These are phyloP conservation scores for Cranoglanis bouderius DNA, from an alignment of 2,113 vertebrate genomes.

Conservation along the genomic window DNA sequence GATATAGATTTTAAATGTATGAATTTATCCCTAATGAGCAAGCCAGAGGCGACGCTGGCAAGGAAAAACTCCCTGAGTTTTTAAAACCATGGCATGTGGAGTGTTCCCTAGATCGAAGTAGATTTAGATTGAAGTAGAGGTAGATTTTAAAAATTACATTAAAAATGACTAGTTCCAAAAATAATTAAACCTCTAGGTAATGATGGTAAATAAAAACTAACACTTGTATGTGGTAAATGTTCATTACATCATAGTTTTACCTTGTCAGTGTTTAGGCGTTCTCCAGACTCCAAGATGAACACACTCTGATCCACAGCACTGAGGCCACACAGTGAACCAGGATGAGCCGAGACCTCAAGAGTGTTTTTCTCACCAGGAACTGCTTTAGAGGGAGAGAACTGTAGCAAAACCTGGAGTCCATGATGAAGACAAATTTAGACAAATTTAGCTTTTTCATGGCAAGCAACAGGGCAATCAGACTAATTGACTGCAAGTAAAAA, in stretches of 20 bases:
- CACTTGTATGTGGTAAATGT: background rate
- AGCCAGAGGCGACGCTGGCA: no score
- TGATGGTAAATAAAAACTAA: no score
- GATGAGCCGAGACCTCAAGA: slow-evolving; percentile 70
- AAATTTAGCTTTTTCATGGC: no score
- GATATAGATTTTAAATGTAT: no score
- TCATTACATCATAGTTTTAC: slow-evolving; percentile 42
- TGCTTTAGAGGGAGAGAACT: slow-evolving; percentile 67
- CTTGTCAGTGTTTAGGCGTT: slow-evolving; percentile 67
- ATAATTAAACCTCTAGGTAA: no score
- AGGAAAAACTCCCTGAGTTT: no score
- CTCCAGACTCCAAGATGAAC: slow-evolving; percentile 74
- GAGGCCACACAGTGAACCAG: slow-evolving; percentile 82
- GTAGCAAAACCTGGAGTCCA: slow-evolving; percentile 70
- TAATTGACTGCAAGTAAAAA: background rate
- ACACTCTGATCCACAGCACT: slow-evolving; percentile 81
- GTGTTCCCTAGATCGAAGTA: no score
- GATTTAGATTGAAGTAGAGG: no score
- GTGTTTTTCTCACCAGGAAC: slow-evolving; percentile 70
- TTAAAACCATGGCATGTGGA: background rate
- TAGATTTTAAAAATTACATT: no score
- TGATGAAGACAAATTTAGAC: background rate
- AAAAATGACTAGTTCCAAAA: no score
- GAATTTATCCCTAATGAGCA: no score
- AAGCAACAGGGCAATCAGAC: no score